Evolutionary conservation across 2,797 vertebrate species (phyloP), one percentile per base, ranked within the genome.

Genomic region (Steatocranus sp.): DNA sequence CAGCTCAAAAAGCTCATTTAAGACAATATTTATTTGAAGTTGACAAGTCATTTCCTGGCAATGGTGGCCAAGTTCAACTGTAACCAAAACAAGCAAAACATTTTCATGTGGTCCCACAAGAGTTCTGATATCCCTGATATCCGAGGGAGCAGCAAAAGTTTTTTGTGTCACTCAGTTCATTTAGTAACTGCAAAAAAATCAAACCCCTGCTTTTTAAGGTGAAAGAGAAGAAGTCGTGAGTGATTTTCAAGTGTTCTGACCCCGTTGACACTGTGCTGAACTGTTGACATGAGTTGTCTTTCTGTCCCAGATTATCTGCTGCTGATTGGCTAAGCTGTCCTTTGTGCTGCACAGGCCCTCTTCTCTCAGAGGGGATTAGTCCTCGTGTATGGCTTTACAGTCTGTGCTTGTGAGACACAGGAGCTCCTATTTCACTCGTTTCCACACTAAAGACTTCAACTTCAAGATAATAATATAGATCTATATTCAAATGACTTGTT

Each of bases 41-140:
- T 86, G 86, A 91, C 88, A 80, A 84, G 27, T 90, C 88, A 78
- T 93, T 92, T 93, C 89, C 93, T 92, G 92, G 93, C 87, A 61
- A 30, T 82, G 68, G 43, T 79, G 78, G 75, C 86, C 38, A 63
- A 87, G 82, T 85, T 90, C 54, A 91, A 76, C 82, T 79, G 75
- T 84, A 91, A 92, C 81, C 75, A 90, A 89, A 93, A 83, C 79
- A 89, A 87, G 80, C 76, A 79, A 77, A 85, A 81, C 70, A 66
- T 82, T 83, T 82, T 82, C 25, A 66, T 75, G 49, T 41, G 58
- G 82, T 82, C 78, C 75, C 23, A 23, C 23, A 30, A 50, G 70
- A n/a, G 81, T 81, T 56, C 66, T 25, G 53, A 81, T 68, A 5
- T 76, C 53, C 15, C 43, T 48, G 25, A 77, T 87, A 80, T 84